A percentile compares a stretch with the other conserved stretches of the same genome.
These are phyloP conservation scores for Nemotelus nigrinus DNA, from an alignment of 2,888 invertebrate species.

Conservation along the genomic window DNA sequence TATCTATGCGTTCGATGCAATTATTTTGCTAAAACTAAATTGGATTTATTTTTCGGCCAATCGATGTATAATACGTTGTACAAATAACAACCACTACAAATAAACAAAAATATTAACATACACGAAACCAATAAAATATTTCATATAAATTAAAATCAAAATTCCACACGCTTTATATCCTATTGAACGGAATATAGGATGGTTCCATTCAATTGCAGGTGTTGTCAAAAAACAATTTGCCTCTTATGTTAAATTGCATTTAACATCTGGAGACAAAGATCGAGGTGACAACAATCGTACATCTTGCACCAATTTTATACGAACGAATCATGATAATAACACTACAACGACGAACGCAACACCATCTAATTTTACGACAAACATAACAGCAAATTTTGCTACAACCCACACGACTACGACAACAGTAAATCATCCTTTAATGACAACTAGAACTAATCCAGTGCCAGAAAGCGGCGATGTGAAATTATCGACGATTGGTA, in stretches of 20 bases:
- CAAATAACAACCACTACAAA: no score
- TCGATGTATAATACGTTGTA: background rate
- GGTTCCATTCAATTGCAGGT: constrained; percentile 76
- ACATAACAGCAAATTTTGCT: constrained; percentile 35
- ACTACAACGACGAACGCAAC: constrained; percentile 35
- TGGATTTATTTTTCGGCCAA: constrained; percentile 34
- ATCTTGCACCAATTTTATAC: constrained; percentile 31
- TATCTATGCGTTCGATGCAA: background rate
- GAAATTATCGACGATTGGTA: background rate
- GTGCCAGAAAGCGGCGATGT: constrained; percentile 33
- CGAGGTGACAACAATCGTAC: constrained; percentile 49
- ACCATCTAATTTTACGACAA: constrained; percentile 19
- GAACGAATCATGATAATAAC: constrained; percentile 48
- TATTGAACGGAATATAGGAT: constrained; percentile 62
- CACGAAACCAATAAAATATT: background rate
- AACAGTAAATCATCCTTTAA: constrained; percentile 21
- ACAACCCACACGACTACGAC: constrained; percentile 46
- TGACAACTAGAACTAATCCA: constrained; percentile 12
- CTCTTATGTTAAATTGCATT: constrained; percentile 84
- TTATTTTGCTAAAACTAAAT: constrained; percentile 10
- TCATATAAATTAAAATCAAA: constrained; percentile 39
- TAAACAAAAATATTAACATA: no score
- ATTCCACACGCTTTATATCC: constrained; percentile 19
- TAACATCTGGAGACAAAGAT: constrained; percentile 66
- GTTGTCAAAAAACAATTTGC: constrained; percentile 82